A percentile compares a stretch with the other conserved stretches of the same genome.
phyloP scores from a whole-genome alignment of 2,113 vertebrate genomes.

The Elaphurus davidianus region DNA sequence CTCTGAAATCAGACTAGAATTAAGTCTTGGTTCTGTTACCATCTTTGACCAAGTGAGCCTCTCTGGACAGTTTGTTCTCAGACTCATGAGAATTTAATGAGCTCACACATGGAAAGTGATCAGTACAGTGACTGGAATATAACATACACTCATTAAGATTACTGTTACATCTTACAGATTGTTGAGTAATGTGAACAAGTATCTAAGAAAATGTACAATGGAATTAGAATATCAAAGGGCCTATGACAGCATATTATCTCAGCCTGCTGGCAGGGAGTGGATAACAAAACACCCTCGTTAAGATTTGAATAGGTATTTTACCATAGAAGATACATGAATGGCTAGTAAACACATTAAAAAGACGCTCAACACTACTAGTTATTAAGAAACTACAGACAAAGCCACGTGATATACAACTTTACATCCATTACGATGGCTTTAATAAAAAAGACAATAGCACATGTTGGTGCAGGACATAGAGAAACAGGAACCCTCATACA shows the following conservation, averaged over 20 bases:
- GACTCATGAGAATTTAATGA: background rate
- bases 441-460: background rate
- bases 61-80: background rate
- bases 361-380: background rate
- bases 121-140: background rate
- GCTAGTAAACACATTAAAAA: background rate
- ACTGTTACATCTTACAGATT: background rate
- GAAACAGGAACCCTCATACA: background rate
- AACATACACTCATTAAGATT: background rate
- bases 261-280: background rate
- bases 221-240: background rate
- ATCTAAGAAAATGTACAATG: background rate
- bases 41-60: background rate
- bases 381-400: background rate
- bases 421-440: background rate
- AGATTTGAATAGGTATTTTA: background rate
- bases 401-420: background rate
- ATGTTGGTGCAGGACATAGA: background rate
- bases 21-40: background rate
- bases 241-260: background rate
- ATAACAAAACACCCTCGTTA: background rate
- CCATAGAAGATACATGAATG: background rate
- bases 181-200: background rate
- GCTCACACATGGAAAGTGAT: background rate
- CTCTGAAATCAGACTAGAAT: background rate